phyloP scores from a whole-genome alignment of 2,113 vertebrate species.

The Hypomesus transpacificus region DNA sequence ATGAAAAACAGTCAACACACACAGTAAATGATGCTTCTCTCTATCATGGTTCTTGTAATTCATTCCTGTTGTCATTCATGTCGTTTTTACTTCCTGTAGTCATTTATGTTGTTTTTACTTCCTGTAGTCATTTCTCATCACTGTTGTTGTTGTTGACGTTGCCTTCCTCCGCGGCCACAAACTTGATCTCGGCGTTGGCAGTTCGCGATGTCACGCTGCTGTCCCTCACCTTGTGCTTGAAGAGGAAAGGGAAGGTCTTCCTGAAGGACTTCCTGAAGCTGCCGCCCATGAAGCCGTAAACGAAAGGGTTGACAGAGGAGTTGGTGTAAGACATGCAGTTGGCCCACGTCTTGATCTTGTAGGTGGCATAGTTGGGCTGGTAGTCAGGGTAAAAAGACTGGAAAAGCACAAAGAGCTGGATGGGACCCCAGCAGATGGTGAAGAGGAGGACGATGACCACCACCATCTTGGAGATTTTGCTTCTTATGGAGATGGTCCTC shows the following conservation, averaged over 20 bases:
- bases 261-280: slow-evolving; percentile 81
- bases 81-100: neutral
- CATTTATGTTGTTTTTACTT: neutral
- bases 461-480: slow-evolving; percentile 84
- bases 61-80: neutral
- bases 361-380: slow-evolving; percentile 70
- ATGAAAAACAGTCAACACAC: no score
- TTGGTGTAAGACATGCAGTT: slow-evolving; percentile 83
- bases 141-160: slow-evolving; percentile 58
- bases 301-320: slow-evolving; percentile 79
- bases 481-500: slow-evolving; percentile 75
- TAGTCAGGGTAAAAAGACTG: slow-evolving; percentile 76
- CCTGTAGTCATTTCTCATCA: slow-evolving; percentile 45
- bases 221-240: slow-evolving; percentile 76
- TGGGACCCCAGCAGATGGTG: slow-evolving; percentile 84
- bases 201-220: slow-evolving; percentile 74
- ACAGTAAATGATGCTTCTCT: no score
- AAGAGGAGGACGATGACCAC: slow-evolving; percentile 83
- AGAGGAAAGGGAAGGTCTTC: slow-evolving; percentile 79
- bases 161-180: slow-evolving; percentile 72
- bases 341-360: slow-evolving; percentile 82
- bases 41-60: neutral
- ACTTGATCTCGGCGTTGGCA: slow-evolving; percentile 81
- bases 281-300: slow-evolving; percentile 79
- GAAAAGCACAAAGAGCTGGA: slow-evolving; percentile 81